Evolutionary conservation across 2,797 vertebrate genomes (phyloP), one percentile per base, ranked within the genome.

Genomic region (Enteromius viviparus): DNA sequence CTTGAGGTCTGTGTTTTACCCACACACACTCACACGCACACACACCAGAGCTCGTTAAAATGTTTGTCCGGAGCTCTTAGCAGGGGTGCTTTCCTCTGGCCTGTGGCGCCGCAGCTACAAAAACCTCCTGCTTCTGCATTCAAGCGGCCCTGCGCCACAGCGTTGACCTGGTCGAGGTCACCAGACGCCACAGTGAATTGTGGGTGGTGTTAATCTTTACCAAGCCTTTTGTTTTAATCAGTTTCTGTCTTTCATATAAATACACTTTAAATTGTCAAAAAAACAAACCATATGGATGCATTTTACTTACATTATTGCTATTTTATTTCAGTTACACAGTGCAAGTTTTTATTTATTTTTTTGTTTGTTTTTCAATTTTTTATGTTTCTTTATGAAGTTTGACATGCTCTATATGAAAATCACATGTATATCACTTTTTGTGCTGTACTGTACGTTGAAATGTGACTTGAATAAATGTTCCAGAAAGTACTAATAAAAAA

Each of bases 111-210:
- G 53, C 49, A 23, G 21, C 71, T 53, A 49, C 40, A 71, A 60
- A n/a, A 81, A 62, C 49, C 65, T 37, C 58, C 62, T 78, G 49
- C 76, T 76, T 88, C 85, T 72, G 66, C 32, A 76, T 84, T 77
- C 66, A 78, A 34, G 68, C 66, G 69, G 49, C 45, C 68, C 55
- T 75, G 42, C 34, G 11, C 37, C 78, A 70, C 45, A 51, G 47
- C 37, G 32, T 15, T 87, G 88, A 85, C 85, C 81, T 86, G 21
- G 34, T 55, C 6, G 34, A 84, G 87, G 81, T 85, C 75, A 81
- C 15, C 58, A 65, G 72, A 62, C 64, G 72, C 62, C 29, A 65
- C 49, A 3, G 71, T 76, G 42, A 75, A 53, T 34, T 23, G 72
- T 75, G 32, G 7, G 51, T 7, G 40, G 58, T 62, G 76, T 64